Evolutionary conservation across 1,140 invertebrate genomes (phyloP), one percentile per base, ranked within the genome.

Genomic region (Anastatus disparis): DNA sequence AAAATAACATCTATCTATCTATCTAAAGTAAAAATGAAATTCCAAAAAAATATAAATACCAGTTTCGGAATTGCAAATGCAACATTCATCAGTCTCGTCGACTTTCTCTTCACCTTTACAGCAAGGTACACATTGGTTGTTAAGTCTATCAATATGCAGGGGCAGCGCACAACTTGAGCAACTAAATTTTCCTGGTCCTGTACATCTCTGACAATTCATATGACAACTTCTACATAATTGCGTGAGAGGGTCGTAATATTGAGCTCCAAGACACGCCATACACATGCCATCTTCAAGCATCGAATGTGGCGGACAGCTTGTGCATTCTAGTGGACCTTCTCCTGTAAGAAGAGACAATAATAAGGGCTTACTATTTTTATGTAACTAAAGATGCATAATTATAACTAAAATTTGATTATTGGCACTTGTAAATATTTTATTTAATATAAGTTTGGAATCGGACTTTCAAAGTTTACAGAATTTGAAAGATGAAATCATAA

Each of bases 81-180:
- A 92, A 74, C 91, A 92, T 12, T 88, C 84, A 1, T 87, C 84
- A 46, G 85, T 86, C 4, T 84, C 81, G 2, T 80, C 70, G 7
- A 81, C 72, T 29, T 87, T 87, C 38, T 86, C 82, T 44, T 87
- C 87, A 0, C 74, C 62, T 0, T 84, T 76, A 76, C 92, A 93
- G 65, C 91, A 93, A 6, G 89, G 88, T 58, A 93, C 90, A 75
- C 92, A 93, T 77, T 92, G 91, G 75, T 91, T 92, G 81, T 92
- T 92, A 26, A 91, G 81, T 72, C 88, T 89, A 73, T 93, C 90
- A 50, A 93, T 75, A 75, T 89, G 88, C 10, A 92, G 74, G 0
- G 91, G 91, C 3, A 86, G 84, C 2, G 88, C 88, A 68, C 92
- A 93, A 0, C 87, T 86, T 0, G 89, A 85, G 76, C 92, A 93